Base-by-base conservation (phyloP, 2,888 invertebrate genomes). In the Lasius platythorax region DNA sequence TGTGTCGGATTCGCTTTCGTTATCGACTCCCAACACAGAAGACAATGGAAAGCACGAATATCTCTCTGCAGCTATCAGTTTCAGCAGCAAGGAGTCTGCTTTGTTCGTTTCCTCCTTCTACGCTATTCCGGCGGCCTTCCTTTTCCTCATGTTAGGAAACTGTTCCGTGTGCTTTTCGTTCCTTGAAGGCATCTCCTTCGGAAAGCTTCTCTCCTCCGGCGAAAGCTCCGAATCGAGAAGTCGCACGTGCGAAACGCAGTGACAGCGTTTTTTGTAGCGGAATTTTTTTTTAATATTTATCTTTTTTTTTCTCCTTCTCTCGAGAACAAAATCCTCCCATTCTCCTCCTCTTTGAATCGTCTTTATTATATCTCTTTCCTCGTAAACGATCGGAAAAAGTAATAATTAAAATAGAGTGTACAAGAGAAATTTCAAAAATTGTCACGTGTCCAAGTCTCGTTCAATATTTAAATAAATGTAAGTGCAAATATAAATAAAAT, bases 21-120 rank as follows among this genome's bases (percentile, higher is more conserved):
- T 78, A 78, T 78, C 53, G 56, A 56, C n/a, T 56, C 56, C 40
- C 28, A 28, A 23, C 12, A 56, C 11, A 30, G 12, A 56, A 56
- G 68, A 78, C 30, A 78, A 56, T 78, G 12, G 68, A 66, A 75
- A 37, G 8, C 67, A 28, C 18, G 50, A 68, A 78, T 37, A 15
- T 53, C 67, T 67, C 23, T 66, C 40, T 67, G 43, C 28, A 67
- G 67, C 43, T 67, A 67, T 67, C 67, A 67, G 56, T 56, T 40
- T 23, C 30, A 70, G 40, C n/a, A 70, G 40, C 12, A n/a, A 12
- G 28, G 37, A 76, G n/a, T 28, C 12, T 66, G 15, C 50, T 76
- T 67, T 40, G 68, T 53, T 67, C 40, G 2, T 56, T 67, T 76
- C n/a, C 66, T 50, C 18, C 28, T 66, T 40, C 46, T 15, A 12